Evolutionary conservation across 2,797 vertebrate genomes (phyloP), one percentile per base, ranked within the genome.

Genomic region (Melanotaenia boesemani): DNA sequence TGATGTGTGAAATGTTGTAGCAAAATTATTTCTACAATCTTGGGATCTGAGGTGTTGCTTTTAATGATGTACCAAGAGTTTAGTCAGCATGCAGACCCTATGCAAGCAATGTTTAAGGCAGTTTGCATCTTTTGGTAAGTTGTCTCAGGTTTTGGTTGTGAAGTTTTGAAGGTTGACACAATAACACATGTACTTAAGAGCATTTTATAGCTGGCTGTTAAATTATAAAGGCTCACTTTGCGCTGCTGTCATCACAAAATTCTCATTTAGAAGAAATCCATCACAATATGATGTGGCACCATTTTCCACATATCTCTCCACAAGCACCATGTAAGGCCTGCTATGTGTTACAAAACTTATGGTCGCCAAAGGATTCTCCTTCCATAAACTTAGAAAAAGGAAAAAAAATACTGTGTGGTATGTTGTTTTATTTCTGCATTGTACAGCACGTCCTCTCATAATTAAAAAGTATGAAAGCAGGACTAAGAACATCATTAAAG

Each of bases 261-360:
- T 81, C 13, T 92, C 62, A 18, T 26, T 86, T 36, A 94, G 18
- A 6, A 94, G 84, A 44, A 93, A 91, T 20, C 90, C 93, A 5
- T 34, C 88, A 6, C 93, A 94, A 62, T 11, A 0, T 0, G 0
- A 0, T 3, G 0, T 3, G 0, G 0, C 0, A 0, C 0, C 0
- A 13, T 3, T 0, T 0, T 0, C 3, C 0, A 0, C 0, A 0
- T 0, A 0, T 13, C 0, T 0, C 30, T 22, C 2, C 61, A 93
- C 16, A 30, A 80, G 65, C 11, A 74, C 90, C 90, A 93, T 91
- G 77, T 89, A 92, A 0, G 91, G 90, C 11, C 79, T 74, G 59
- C 86, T 91, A 6, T 89, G 81, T 7, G 88, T 34, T 6, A 3
- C 5, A n/a, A 0, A 80, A 88, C 28, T 24, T 65, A 0, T 0